Base-by-base conservation (phyloP, 2,797 vertebrate species). In the Cyprinodon diabolis region DNA sequence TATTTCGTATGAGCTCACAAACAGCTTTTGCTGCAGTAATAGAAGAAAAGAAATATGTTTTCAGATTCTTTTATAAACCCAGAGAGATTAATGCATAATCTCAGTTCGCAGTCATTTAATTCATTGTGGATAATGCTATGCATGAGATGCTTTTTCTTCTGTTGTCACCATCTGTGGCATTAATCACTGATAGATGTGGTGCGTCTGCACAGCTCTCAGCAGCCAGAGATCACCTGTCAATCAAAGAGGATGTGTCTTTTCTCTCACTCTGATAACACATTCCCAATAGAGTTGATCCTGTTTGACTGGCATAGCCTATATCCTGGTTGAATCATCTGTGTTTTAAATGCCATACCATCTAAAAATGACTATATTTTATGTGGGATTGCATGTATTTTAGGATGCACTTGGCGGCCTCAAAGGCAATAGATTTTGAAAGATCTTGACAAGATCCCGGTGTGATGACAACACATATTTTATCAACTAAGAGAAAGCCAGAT, bases 91-190 rank as follows among this genome's bases (percentile, higher is more conserved):
- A 76, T 45, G 37, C 40, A 58, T 55, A 40, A 52, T 40, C 45
- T 74, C 51, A 8, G 56, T 66, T 55, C 58, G 0, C 23, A 65
- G 52, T 25, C 47, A 4, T 7, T 68, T 62, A 21, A 47, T 48
- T 13, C 43, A 48, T n/a, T 57, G 55, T 35, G 4, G 55, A 65
- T 69, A 69, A 81, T 68, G n/a, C 48, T 83, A 66, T 73, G 71
- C 63, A 56, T 40, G 35, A 69, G 76, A 48, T 75, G 15, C 21
- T 54, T 72, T 67, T 68, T 75, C 48, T 68, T 19, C 65, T 48
- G 48, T 71, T 79, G 78, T 74, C 87, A 81, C 90, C 89, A 92
- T 91, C 90, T 92, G 89, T 75, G 84, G 77, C 86, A 85, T 35
- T 84, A 90, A 87, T 77, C 73, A 21, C 10, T 79, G 69, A 51